Conservation (phyloP, 1,140 invertebrate genomes). For the Zaprionus ghesquierei region DNA sequence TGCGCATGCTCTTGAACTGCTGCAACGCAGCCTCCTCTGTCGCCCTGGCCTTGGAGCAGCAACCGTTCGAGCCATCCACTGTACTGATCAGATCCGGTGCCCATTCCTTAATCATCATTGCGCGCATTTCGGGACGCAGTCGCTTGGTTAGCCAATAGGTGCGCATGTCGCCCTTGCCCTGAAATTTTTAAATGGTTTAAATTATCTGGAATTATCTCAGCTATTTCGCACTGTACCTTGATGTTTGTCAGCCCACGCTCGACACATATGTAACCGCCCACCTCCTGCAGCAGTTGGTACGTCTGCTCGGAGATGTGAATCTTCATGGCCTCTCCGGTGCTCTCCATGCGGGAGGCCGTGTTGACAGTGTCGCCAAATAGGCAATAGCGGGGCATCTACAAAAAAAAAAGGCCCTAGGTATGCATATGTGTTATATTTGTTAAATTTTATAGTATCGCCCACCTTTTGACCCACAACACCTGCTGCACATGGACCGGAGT, state of each 20-base stretch:
- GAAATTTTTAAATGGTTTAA: conserved; percentile 15
- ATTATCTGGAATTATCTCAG: no score
- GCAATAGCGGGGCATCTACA: conserved; percentile 93
- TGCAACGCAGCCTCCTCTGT: conserved; percentile 19
- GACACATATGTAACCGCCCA: conserved; percentile 85
- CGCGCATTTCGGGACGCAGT: conserved; percentile 32
- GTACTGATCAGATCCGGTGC: conserved; percentile 75
- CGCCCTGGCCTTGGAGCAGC: conserved; percentile 23
- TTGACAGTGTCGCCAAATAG: conserved; percentile 97
- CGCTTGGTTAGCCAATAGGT: conserved; percentile 90
- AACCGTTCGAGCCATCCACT: conserved; percentile 51
- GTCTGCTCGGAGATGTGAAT: conserved; percentile 97
- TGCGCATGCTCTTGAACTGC: conserved; percentile 18
- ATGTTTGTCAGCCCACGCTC: conserved; percentile 87
- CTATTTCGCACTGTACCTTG: no score
- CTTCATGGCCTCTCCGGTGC: conserved; percentile 91
- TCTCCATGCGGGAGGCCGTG: conserved; percentile 94
- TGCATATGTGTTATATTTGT: not conserved
- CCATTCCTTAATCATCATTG: conserved; percentile 30
- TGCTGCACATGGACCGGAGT: conserved; percentile 92
- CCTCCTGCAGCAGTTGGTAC: conserved; percentile 86
- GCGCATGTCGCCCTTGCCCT: conserved; percentile 94
- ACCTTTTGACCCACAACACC: conserved; percentile 93
- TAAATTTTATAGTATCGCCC: conserved; percentile 25
- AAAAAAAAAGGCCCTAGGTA: no score